A percentile compares a stretch with the other conserved stretches of the same genome.
phyloP scores from a whole-genome alignment of 2,797 vertebrate species.

The Naso thynnoides region DNA sequence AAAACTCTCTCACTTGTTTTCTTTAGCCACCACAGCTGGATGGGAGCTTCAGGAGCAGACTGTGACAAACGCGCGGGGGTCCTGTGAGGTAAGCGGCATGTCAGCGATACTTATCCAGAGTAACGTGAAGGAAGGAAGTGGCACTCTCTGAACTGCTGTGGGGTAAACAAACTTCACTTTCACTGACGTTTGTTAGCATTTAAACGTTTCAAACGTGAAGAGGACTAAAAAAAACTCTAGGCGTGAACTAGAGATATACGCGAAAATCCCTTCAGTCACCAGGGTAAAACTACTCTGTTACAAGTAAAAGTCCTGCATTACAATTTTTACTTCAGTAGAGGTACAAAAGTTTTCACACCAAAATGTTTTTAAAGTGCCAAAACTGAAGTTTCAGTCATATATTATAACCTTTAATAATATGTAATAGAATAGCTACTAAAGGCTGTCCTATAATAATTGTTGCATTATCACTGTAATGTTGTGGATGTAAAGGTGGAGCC shows the following conservation, averaged over 20 bases:
- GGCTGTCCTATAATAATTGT: background rate
- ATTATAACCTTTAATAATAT: background rate
- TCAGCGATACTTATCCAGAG: background rate
- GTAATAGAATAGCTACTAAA: no score
- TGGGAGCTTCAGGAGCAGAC: constrained; percentile 1
- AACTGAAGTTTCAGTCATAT: no score
- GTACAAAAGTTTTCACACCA: background rate
- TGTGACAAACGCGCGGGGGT: constrained; percentile 3
- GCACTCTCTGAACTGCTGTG: no score
- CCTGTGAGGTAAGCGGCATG: constrained; percentile 48
- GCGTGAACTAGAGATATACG: no score
- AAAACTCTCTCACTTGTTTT: background rate
- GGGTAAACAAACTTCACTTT: background rate
- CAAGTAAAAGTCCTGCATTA: background rate
- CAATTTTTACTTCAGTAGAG: no score
- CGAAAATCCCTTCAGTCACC: no score
- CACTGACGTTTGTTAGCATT: background rate
- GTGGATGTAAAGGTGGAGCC: background rate
- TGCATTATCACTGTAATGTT: background rate
- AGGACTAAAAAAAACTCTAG: background rate
- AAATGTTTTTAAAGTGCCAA: background rate
- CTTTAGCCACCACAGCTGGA: background rate
- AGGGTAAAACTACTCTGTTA: background rate
- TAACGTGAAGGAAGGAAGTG: background rate
- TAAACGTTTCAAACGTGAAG: background rate